Base-by-base conservation (phyloP, 2,888 invertebrate species). In the Cistogaster globosa region DNA sequence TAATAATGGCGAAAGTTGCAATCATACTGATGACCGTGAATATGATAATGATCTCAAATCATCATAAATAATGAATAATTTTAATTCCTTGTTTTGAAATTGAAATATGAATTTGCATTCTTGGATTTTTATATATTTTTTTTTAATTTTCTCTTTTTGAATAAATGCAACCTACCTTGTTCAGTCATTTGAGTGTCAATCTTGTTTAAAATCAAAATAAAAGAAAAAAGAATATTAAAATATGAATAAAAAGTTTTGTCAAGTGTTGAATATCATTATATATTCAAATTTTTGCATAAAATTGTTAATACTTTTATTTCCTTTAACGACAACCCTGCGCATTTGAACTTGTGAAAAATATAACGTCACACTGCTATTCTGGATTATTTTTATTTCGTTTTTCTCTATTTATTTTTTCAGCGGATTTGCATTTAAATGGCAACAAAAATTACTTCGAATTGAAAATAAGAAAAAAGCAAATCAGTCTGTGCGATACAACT, bases 351-450 rank as follows among this genome's bases (percentile, higher is more conserved):
- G 36, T 16, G n/a, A 32, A 60, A 79, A 55, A 71, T 18, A n/a
- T 67, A n/a, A 1, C 38, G 38, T 75, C 53, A 32, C 16, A 60
- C 77, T 68, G 80, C 42, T 20, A 71, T 81, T 68, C 80, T 60
- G 72, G 42, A 57, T 68, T 57, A 68, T 32, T 72, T 83, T 60
- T 53, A 53, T 63, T 60, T 68, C 0, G n/a, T 55, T 2, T 20
- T 53, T 45, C 72, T 51, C 38, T 32, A 32, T 80, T 81, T 63
- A n/a, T 65, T 72, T 57, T 77, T 22, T 57, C 51, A 62, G 74
- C 62, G 74, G 74, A 85, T 85, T 85, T 85, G 77, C 84, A 85
- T 81, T 55, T 45, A 74, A 78, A 85, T 85, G 81, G 58, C 45
- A 81, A 77, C 22, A 67, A 68, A 81, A 77, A 48, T 62, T 72